Percentiles rank a stretch among this genome's conserved stretches.
phyloP scores from a whole-genome alignment of 2,797 vertebrate species.

The Manis javanica region DNA sequence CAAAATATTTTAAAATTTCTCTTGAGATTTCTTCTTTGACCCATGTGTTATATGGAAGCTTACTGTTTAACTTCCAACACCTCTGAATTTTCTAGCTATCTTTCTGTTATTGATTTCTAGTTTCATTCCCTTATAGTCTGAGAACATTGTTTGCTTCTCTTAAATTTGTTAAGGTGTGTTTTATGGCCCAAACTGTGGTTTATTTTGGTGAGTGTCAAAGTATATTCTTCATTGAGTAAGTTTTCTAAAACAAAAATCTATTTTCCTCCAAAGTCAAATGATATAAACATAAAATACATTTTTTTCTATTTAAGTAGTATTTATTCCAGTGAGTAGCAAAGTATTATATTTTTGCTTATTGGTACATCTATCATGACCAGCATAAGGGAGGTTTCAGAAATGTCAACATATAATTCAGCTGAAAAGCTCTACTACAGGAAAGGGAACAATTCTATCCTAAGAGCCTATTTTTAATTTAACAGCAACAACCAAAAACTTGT shows the following conservation, averaged over 20 bases:
- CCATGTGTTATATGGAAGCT: too few relatives aligned
- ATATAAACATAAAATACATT: neutral
- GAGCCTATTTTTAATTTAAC: neutral
- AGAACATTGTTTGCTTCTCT: neutral
- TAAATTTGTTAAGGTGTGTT: neutral
- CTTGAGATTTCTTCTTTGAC: neutral
- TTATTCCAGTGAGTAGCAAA: neutral
- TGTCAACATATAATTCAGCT: neutral
- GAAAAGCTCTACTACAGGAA: neutral
- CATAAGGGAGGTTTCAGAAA: neutral
- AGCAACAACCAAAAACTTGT: neutral
- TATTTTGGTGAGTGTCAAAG: neutral
- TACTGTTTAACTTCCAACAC: too few relatives aligned
- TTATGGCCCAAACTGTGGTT: neutral
- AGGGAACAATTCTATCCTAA: neutral
- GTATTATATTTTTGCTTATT: neutral
- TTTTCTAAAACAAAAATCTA: conserved; percentile 15
- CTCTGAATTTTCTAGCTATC: neutral
- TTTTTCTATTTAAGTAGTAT: conserved; percentile 1
- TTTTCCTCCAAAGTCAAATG: neutral
- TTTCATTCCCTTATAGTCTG: neutral
- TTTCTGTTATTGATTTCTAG: neutral
- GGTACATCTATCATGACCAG: neutral
- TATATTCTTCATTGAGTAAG: neutral
- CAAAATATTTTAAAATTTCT: neutral